Conservation (phyloP, 2,888 invertebrate genomes). For the Eurytoma californica region DNA sequence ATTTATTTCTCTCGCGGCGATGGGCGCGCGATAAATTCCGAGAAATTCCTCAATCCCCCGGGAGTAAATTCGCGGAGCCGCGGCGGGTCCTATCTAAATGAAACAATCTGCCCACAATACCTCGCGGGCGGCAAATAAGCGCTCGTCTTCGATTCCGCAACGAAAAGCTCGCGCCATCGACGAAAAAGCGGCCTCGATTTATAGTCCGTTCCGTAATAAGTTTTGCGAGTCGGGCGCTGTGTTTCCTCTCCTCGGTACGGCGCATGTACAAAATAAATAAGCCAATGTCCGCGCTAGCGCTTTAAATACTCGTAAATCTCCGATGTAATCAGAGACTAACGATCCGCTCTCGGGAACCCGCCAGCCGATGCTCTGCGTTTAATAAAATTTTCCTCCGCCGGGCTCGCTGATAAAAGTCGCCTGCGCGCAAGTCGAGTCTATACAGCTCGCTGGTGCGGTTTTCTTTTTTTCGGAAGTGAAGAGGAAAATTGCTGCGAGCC, state of each 20-base stretch:
- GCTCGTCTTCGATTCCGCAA: slow-evolving; percentile 1
- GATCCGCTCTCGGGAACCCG: slow-evolving; percentile 49
- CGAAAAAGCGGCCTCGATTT: slow-evolving; percentile 46
- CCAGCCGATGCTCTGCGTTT: slow-evolving; percentile 26
- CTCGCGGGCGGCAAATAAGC: slow-evolving; percentile 23
- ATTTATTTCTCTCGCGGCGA: background rate
- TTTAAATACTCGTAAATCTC: slow-evolving; percentile 61
- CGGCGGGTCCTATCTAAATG: slow-evolving; percentile 24
- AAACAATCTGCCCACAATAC: slow-evolving; percentile 15
- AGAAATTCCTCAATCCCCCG: slow-evolving; percentile 8
- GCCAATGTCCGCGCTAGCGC: slow-evolving; percentile 54
- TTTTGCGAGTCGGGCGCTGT: slow-evolving; percentile 32
- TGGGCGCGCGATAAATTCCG: background rate
- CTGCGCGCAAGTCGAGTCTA: slow-evolving; percentile 16
- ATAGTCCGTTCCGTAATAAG: slow-evolving; percentile 48
- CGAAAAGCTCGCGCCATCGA: slow-evolving; percentile 20
- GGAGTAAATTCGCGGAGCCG: background rate
- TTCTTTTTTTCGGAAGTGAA: slow-evolving; percentile 2
- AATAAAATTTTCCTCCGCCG: slow-evolving; percentile 38
- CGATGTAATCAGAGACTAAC: slow-evolving; percentile 63
- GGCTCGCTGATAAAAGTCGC: slow-evolving; percentile 39
- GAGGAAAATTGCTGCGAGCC: slow-evolving; percentile 18
- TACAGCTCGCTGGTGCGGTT: background rate
- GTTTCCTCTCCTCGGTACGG: slow-evolving; percentile 35
- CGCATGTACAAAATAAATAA: slow-evolving; percentile 54